Base-by-base conservation (phyloP, 2,113 vertebrate genomes). In the Chinchilla lanigera region DNA sequence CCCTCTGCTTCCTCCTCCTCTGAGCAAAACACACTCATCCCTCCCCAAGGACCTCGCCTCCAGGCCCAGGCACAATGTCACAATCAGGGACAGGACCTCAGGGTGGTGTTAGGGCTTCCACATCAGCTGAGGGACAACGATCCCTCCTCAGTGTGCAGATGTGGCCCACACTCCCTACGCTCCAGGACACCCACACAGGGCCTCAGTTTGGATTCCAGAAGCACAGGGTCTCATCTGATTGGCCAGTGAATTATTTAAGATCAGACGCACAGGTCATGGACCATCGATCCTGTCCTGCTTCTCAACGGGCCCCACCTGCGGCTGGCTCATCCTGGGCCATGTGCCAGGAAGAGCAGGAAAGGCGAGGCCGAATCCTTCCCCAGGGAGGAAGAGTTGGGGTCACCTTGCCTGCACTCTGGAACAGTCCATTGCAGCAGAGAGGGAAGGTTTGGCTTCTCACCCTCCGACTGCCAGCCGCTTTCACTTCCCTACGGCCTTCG, bases 21-120 rank as follows among this genome's bases (percentile, higher is more conserved):
- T 20, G 52, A 54, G n/a, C 86, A 20, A 44, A 80, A 28, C 33
- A 80, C 67, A 28, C 54, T 54, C 33, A 22, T 28, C 82, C 26
- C 16, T n/a, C 52, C 41, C 33, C 54, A n/a, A 47, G 35, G 35
- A n/a, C 12, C 0, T 0, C 60, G 35, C 54, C 11, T 65, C n/a
- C 7, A 8, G 0, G 1, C 56, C 20, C 47, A 22, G 22, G 26
- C 6, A 44, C 14, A 26, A 41, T 12, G 3, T 30, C 3, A 0
- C 0, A 1, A 30, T n/a, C 33, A 5, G 38, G 50, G 7, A 20
- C 41, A 41, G 80, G 33, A 3, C 35, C 28, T 82, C 41, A 12
- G 20, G 33, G 61, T 4, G n/a, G 65, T 1, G 8, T 4, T 3
- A 58, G 41, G 56, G 56, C 54, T 7, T 33, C 60, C 84, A 28